Evolutionary conservation across 2,888 invertebrate genomes (phyloP), one percentile per base, ranked within the genome.

Genomic region (Anthoptus insignis): DNA sequence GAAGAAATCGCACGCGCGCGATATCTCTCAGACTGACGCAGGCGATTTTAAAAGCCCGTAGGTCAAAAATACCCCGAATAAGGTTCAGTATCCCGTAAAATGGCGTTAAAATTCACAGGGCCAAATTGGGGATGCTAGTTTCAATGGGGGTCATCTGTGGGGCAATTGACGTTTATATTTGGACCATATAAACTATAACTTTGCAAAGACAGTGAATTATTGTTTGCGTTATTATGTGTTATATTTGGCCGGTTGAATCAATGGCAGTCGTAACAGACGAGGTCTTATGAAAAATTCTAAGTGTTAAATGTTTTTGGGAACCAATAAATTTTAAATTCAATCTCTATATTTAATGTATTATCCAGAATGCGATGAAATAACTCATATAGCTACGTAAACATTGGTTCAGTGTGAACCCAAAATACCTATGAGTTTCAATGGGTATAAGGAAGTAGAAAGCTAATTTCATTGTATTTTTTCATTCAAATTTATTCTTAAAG

Each of bases 21-120:
- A 14, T 88, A 87, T 68, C 79, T 88, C 64, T 83, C 89, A 59
- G 92, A 92, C 84, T 92, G 92, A 92, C 90, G 81, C 66, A 68
- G 59, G 72, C 73, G 81, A 39, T 86, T 81, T 73, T 87, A 81
- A 73, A 61, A 60, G n/a, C 16, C 27, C 9, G 32, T 14, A 9
- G 53, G 53, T 19, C 24, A 4, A 3, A 29, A n/a, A 29, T 8
- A 42, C 29, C 50, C 27, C 13, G 3, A 42, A 45, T 60, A 32
- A 42, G 21, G 29, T 42, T 14, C 42, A 42, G 14, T 53, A 39
- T 52, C 39, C 52, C 60, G 16, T 39, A 1, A 42, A 9, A 11
- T 21, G 8, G 11, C 9, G 45, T 13, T n/a, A 6, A 24, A 14
- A 47, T 32, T 9, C 0, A 22, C 3, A 24, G 27, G 52, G 27